A percentile compares a stretch with the other conserved stretches of the same genome.
These are phyloP conservation scores for Araneus ventricosus DNA, from an alignment of 1,140 invertebrate species.

Conservation along the genomic window DNA sequence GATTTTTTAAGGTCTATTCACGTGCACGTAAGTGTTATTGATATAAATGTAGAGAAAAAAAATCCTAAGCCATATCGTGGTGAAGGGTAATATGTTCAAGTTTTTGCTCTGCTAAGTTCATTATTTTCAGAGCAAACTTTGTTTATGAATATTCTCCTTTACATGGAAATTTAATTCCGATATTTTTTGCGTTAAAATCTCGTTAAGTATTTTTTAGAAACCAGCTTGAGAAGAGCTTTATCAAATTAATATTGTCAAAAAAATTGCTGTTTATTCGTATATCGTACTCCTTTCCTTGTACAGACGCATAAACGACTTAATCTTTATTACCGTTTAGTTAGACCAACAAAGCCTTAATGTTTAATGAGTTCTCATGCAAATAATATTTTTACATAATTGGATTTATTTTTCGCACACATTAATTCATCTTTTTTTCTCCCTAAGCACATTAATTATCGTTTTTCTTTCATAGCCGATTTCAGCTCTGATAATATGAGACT, in stretches of 20 bases:
- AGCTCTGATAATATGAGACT: background rate
- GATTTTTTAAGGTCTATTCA: too few relatives aligned
- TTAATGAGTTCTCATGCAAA: conserved; percentile 38
- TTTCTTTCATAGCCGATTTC: background rate
- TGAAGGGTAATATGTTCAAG: background rate
- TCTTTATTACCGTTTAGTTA: conserved; percentile 36
- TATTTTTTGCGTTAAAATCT: background rate
- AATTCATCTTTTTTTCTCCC: background rate
- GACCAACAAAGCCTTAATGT: conserved; percentile 14
- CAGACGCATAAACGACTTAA: conserved; percentile 1
- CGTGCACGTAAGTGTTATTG: too few relatives aligned
- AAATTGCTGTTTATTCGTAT: background rate
- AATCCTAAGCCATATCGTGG: background rate
- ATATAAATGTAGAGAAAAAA: background rate
- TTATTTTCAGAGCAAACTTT: background rate
- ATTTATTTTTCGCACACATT: conserved; percentile 27
- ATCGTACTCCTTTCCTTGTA: background rate
- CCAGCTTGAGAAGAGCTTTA: background rate
- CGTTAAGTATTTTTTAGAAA: background rate
- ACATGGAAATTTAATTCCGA: background rate
- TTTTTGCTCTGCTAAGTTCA: background rate
- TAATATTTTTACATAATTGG: conserved; percentile 37
- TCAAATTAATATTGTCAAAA: conserved; percentile 1
- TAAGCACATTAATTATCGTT: conserved; percentile 13
- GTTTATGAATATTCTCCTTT: background rate